Evolutionary conservation across 2,797 vertebrate species (phyloP).

Genomic region (Enteromius unitaeniatus): DNA sequence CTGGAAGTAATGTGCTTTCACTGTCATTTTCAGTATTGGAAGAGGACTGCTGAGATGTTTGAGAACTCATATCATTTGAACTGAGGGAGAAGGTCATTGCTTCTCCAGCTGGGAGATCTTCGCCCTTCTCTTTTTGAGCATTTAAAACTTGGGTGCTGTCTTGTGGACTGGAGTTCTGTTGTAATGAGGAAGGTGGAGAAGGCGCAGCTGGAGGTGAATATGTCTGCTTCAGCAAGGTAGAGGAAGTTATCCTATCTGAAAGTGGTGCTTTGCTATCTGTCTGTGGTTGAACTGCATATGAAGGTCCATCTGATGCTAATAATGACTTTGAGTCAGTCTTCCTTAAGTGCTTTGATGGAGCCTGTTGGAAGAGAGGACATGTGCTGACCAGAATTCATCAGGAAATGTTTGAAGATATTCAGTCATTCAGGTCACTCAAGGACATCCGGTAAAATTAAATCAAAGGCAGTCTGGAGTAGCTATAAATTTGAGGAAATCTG

Average conservation of each 20-base stretch:
- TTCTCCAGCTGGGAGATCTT: slow-evolving; percentile 80
- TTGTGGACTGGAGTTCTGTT: slow-evolving; percentile 68
- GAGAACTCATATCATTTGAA: slow-evolving; percentile 34
- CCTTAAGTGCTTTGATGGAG: slow-evolving; percentile 73
- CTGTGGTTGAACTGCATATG: slow-evolving; percentile 55
- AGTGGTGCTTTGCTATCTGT: slow-evolving; percentile 68
- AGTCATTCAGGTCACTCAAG: slow-evolving; percentile 21
- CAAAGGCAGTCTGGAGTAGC: not conserved
- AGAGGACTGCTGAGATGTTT: slow-evolving; percentile 24
- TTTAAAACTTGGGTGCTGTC: slow-evolving; percentile 67
- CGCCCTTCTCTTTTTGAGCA: slow-evolving; percentile 61
- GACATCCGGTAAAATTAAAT: not conserved
- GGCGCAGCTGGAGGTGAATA: slow-evolving; percentile 58
- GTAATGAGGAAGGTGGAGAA: slow-evolving; percentile 57
- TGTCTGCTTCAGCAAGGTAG: slow-evolving; percentile 62
- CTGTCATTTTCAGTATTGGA: slow-evolving; percentile 36
- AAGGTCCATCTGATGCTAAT: slow-evolving; percentile 66
- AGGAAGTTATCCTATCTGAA: slow-evolving; percentile 69
- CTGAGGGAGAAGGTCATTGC: slow-evolving; percentile 65
- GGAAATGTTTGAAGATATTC: slow-evolving; percentile 21
- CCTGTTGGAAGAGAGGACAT: slow-evolving; percentile 70
- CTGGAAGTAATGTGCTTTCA: slow-evolving; percentile 16
- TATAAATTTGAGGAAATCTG: not conserved
- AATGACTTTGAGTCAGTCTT: slow-evolving; percentile 76
- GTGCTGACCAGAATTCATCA: slow-evolving; percentile 26